Evolutionary conservation across 2,113 vertebrate genomes (phyloP).

Genomic region (Ptilorrhoa leucosticta): DNA sequence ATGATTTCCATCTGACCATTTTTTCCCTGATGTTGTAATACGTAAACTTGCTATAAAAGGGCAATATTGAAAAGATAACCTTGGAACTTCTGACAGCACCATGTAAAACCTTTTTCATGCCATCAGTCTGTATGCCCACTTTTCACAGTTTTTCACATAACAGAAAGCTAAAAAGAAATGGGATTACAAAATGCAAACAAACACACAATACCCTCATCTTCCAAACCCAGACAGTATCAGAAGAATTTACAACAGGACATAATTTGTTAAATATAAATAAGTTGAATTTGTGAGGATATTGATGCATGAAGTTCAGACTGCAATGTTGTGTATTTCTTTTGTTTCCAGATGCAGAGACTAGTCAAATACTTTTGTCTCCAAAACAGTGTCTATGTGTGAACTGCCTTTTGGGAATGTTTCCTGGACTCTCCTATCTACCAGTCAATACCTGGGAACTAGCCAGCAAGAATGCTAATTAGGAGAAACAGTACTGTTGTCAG

Average conservation of each 20-base stretch:
- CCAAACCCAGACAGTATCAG: neutral
- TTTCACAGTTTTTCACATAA: neutral
- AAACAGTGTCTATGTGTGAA: neutral
- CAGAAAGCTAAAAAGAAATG: neutral
- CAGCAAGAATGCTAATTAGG: neutral
- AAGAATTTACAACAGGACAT: neutral
- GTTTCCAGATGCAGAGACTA: neutral
- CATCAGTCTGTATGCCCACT: neutral
- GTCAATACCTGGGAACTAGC: neutral
- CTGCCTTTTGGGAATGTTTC: neutral
- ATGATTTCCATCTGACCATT: neutral
- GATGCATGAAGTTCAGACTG: neutral
- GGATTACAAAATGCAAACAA: neutral
- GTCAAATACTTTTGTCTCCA: neutral
- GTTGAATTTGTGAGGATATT: neutral
- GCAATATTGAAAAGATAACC: neutral
- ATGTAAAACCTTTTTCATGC: neutral
- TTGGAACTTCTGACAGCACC: neutral
- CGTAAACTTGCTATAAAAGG: neutral
- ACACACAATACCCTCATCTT: neutral
- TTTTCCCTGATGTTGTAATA: neutral
- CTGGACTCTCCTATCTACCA: neutral
- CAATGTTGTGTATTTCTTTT: neutral
- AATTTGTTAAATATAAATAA: neutral
- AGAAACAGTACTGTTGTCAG: neutral